Evolutionary conservation across 1,140 invertebrate species (phyloP), one percentile per base, ranked within the genome.

Genomic region (Tigriopus japonicus): DNA sequence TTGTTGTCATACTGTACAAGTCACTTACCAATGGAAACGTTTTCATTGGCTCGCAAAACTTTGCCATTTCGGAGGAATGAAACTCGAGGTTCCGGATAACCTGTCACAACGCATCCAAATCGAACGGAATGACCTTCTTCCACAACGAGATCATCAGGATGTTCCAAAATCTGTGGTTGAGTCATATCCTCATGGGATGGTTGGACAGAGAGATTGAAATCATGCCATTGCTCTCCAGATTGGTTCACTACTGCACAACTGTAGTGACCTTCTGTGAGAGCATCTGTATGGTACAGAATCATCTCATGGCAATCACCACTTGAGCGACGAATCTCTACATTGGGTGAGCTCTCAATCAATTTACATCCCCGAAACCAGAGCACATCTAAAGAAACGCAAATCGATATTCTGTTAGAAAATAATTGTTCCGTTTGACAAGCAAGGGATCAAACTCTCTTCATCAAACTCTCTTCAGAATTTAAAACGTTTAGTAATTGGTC

Each of bases 61-160:
- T 45, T 40, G 12, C 51, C 61, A 40, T 59, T 63, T 42, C 56
- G 56, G 23, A 60, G 60, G 17, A 68, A 68, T 12, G 54, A 42
- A 17, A 68, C 63, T 17, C 62, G 24, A 15, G 67, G 66, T 52
- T 68, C 67, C 14, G 67, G 67, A 41, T 67, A 64, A 7, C 67
- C 67, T 41, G 55, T 62, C 3, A 67, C 67, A 43, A 65, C 63
- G 40, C 64, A 64, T 55, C 63, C 62, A 14, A 68, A 59, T 23
- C 23, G 45, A 9, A 65, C 23, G n/a, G 63, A 63, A 19, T 62
- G 52, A 6, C 64, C 62, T 42, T 59, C 64, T 28, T 21, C 21
- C 12, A 49, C 12, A 3, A 49, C n/a, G 5, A 49, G 2, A 49
- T 52, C 52, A 45, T 35, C 28, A 35, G 28, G 28, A 35, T 35